Percentiles rank a stretch among this genome's conserved stretches.
Conservation (phyloP, 2,113 vertebrate species). For the Procavia capensis region DNA sequence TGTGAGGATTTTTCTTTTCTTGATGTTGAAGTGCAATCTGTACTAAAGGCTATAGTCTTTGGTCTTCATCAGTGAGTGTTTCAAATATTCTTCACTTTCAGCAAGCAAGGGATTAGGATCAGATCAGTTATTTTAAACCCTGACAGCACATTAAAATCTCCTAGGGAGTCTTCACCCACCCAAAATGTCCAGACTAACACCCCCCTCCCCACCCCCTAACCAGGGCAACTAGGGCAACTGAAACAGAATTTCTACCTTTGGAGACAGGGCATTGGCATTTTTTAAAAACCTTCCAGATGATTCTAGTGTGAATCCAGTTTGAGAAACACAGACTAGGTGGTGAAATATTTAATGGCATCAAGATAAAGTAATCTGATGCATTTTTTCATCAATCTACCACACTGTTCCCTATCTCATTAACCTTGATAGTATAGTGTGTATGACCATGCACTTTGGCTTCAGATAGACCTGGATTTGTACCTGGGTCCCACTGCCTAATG, state of each 20-base stretch:
- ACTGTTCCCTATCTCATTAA: not conserved
- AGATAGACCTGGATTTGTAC: not conserved
- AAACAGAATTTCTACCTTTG: not conserved
- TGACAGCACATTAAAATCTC: not conserved
- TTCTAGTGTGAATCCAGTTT: not conserved
- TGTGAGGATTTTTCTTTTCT: too few species aligned
- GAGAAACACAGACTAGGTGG: not conserved
- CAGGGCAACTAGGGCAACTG: not conserved
- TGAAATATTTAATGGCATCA: not conserved
- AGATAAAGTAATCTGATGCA: not conserved
- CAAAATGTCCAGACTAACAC: not conserved
- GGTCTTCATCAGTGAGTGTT: too few species aligned
- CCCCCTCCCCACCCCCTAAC: too few species aligned
- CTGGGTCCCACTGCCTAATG: not conserved
- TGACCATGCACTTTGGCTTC: not conserved
- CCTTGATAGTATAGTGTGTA: not conserved
- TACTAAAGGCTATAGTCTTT: too few species aligned
- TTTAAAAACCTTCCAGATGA: not conserved
- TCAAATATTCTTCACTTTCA: too few species aligned
- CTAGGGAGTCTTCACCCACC: not conserved
- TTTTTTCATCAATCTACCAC: not conserved
- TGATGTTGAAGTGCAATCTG: too few species aligned
- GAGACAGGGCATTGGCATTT: not conserved
- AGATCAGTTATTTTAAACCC: not conserved
- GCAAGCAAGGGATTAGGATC: not conserved